Evolutionary conservation across 1,140 invertebrate genomes (phyloP).

Genomic region (Physella acuta): DNA sequence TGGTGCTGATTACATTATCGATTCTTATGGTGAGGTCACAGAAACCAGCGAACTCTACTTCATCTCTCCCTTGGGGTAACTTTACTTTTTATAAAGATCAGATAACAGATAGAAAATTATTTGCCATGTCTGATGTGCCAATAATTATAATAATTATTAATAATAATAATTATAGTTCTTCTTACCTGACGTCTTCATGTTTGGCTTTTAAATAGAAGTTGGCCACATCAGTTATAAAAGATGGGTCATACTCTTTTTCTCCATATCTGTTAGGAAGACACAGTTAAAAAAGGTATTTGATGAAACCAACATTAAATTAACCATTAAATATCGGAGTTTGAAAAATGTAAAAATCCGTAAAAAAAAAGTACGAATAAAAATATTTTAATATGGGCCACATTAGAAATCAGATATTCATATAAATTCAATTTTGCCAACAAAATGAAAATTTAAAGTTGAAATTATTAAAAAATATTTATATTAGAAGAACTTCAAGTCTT

Average conservation of each 20-base stretch:
- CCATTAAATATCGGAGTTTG: background rate
- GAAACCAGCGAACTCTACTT: background rate
- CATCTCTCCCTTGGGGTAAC: background rate
- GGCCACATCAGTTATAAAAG: conserved; percentile 4
- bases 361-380: background rate
- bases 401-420: background rate
- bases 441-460: too few relatives aligned
- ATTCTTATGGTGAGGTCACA: too few relatives aligned
- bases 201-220: background rate
- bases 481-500: too few relatives aligned
- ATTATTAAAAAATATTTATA: too few relatives aligned
- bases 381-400: background rate
- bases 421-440: background rate
- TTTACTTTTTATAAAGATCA: background rate
- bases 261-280: background rate
- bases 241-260: conserved; percentile 10
- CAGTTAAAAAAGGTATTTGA: background rate
- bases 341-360: background rate
- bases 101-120: background rate
- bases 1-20: too few relatives aligned
- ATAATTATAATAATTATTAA: background rate
- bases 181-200: conserved; percentile 14
- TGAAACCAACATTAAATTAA: background rate
- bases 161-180: background rate
- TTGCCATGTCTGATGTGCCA: background rate